phyloP scores from a whole-genome alignment of 2,888 invertebrate species.

The Acanthosepion esculentum region DNA sequence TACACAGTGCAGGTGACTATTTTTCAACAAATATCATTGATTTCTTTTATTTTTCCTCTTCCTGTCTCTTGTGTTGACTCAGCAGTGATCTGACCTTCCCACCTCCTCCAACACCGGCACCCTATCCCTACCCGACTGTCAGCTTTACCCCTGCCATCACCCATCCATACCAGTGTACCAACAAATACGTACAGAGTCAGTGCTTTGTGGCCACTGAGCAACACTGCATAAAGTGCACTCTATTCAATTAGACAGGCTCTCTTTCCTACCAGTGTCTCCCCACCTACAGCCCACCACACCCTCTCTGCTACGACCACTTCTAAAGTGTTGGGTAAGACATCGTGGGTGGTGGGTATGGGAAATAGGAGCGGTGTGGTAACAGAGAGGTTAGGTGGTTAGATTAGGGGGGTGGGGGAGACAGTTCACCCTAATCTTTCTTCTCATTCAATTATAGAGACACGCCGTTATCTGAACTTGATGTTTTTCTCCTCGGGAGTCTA shows the following conservation, averaged over 20 bases:
- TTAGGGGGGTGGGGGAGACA: background rate
- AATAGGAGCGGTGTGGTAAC: background rate
- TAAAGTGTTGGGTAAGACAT: background rate
- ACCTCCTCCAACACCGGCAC: background rate
- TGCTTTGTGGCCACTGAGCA: slow-evolving; percentile 1
- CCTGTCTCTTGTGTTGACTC: slow-evolving; percentile 33
- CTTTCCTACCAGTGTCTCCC: background rate
- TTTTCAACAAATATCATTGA: slow-evolving; percentile 6
- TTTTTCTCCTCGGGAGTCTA: slow-evolving; percentile 33
- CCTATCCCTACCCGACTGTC: background rate
- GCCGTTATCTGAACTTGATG: background rate
- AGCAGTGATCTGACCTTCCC: background rate
- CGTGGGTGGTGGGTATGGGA: background rate
- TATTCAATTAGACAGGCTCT: background rate
- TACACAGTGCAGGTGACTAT: slow-evolving; percentile 33
- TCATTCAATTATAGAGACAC: slow-evolving; percentile 23
- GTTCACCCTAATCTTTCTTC: slow-evolving; percentile 33
- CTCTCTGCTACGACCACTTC: background rate
- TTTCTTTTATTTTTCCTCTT: slow-evolving; percentile 17
- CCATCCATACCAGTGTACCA: slow-evolving; percentile 18
- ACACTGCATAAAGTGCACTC: background rate
- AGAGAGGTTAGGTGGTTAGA: background rate
- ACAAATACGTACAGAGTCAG: background rate
- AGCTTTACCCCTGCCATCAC: background rate
- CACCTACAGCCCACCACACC: background rate